Base-by-base conservation (phyloP, 2,113 vertebrate genomes). In the Cyphomyrus discorhynchus region DNA sequence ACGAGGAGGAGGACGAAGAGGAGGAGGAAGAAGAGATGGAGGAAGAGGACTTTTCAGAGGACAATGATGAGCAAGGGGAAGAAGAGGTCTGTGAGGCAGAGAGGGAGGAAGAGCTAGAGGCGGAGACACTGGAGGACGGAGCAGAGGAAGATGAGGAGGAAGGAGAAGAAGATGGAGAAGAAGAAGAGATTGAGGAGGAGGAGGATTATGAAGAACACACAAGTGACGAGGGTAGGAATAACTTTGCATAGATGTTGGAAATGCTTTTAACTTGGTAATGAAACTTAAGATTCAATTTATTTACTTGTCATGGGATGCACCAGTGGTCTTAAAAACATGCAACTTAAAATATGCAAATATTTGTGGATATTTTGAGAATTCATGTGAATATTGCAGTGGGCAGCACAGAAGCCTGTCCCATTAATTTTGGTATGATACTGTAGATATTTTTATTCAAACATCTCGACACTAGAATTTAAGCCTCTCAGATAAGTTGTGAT, bases 171-270 rank as follows among this genome's bases (percentile, higher is more conserved):
- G 94, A 94, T 0, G 95, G 94, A 21, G 94, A 95, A 0, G 92
- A 92, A 3, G 93, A 92, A 4, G 53, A 42, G 39, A 42, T 42
- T 42, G 39, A 93, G 3, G 93, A 94, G 21, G 92, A 95, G 31
- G 95, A 96, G 70, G 95, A 95, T 47, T 94, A 95, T 89, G 93
- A 94, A 91, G 90, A 91, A 66, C 90, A 89, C 19, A 89, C 52
- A 92, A 91, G 82, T 91, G 93, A 91, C 46, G 93, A 90, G 70
- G 93, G 95, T 96, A 92, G 95, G 94, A 90, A 46, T 50, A 58
- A 21, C 58, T 89, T 10, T 90, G 39, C 21, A 24, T 24, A 45
- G 6, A 66, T 62, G 19, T 62, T n/a, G 39, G 24, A 62, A 50
- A 88, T 49, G 56, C 7, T 88, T 46, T 62, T 45, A 66, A 88